Percentiles rank a stretch among this genome's conserved stretches.
Evolutionary conservation across 2,888 invertebrate species (phyloP).

Genomic region (Platerodrilus igneus): DNA sequence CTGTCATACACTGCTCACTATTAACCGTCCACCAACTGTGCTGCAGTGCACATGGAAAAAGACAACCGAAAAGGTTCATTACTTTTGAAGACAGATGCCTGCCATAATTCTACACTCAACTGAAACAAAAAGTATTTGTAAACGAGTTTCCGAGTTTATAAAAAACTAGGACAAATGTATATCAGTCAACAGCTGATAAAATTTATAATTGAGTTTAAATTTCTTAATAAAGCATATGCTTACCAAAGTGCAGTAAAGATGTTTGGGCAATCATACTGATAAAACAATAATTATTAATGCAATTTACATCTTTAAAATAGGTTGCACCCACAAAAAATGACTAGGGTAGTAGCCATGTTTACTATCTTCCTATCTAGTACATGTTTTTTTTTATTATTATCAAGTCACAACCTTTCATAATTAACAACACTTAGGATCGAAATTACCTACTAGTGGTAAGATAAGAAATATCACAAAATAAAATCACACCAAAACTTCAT

Average conservation of each 20-base stretch:
- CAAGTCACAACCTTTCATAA: too few relatives aligned
- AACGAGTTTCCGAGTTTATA: neutral
- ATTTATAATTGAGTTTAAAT: constrained; percentile 1
- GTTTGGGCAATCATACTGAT: constrained; percentile 41
- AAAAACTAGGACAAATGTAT: too few relatives aligned
- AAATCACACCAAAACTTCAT: too few relatives aligned
- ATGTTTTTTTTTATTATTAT: too few relatives aligned
- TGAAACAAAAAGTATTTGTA: constrained; percentile 8
- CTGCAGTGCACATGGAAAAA: constrained; percentile 57
- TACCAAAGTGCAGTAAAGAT: constrained; percentile 45
- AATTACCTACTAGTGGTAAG: too few relatives aligned
- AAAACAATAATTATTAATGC: constrained; percentile 17
- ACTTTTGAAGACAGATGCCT: constrained; percentile 54
- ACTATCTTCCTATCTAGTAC: too few relatives aligned
- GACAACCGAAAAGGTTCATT: constrained; percentile 57
- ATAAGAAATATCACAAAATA: too few relatives aligned
- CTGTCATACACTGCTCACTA: constrained; percentile 44
- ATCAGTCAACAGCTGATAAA: constrained; percentile 22
- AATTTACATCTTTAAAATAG: constrained; percentile 18
- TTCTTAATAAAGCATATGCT: constrained; percentile 19
- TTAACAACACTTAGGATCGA: too few relatives aligned
- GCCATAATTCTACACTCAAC: constrained; percentile 14
- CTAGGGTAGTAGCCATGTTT: constrained; percentile 46
- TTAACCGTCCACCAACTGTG: constrained; percentile 50
- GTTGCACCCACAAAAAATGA: constrained; percentile 25